Conservation (phyloP, 2,888 invertebrate genomes). For the Neoscelio sp. region DNA sequence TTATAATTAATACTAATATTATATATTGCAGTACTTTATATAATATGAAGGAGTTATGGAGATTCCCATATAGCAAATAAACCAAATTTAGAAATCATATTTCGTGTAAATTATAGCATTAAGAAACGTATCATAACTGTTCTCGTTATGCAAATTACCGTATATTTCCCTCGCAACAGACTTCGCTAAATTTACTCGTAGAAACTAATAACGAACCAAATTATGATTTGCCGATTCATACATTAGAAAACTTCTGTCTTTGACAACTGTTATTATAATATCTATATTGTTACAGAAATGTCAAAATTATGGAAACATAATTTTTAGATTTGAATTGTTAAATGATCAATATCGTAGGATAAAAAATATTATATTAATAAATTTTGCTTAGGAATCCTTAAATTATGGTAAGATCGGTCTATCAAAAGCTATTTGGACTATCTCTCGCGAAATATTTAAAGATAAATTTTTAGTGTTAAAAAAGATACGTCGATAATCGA, state of each 20-base stretch:
- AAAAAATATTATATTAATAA: too few species aligned
- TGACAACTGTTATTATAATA: slow-evolving; percentile 3
- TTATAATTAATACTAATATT: too few species aligned
- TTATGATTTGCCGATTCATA: slow-evolving; percentile 11
- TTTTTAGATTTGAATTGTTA: slow-evolving; percentile 19
- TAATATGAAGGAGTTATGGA: too few species aligned
- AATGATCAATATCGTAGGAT: slow-evolving; percentile 7
- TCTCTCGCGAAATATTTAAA: background rate
- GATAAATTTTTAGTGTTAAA: background rate
- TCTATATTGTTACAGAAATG: too few species aligned
- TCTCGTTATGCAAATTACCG: slow-evolving; percentile 20
- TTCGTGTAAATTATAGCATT: too few species aligned
- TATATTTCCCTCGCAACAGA: background rate
- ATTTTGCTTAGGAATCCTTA: slow-evolving; percentile 20
- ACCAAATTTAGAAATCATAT: too few species aligned
- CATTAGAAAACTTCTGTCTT: slow-evolving; percentile 19
- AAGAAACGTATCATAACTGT: background rate
- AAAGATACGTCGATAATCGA: slow-evolving; percentile 13
- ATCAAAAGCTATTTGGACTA: background rate
- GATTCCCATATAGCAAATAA: too few species aligned
- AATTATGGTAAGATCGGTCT: slow-evolving; percentile 4
- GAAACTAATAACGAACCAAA: slow-evolving; percentile 12
- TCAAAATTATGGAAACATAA: too few species aligned
- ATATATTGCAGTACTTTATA: too few species aligned
- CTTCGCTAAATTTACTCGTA: slow-evolving; percentile 11